Evolutionary conservation across 2,797 vertebrate genomes (phyloP).

Genomic region (Silurus lanzhouensis): DNA sequence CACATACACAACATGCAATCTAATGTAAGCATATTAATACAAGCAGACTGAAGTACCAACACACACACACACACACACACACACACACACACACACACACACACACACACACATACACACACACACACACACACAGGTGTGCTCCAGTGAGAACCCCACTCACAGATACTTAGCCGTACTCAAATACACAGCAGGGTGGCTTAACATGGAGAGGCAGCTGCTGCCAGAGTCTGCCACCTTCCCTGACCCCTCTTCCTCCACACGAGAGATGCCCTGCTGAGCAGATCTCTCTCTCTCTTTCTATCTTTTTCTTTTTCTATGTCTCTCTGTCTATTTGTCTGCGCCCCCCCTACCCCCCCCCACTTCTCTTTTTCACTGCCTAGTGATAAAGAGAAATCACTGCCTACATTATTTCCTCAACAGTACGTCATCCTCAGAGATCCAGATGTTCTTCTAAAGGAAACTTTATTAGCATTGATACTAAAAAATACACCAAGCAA

Average conservation of each 20-base stretch:
- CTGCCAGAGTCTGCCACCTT: slow-evolving; percentile 74
- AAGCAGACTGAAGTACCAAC: slow-evolving; percentile 9
- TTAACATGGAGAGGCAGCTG: slow-evolving; percentile 70
- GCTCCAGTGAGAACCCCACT: slow-evolving; percentile 53
- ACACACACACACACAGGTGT: not conserved
- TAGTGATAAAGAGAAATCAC: too few species aligned
- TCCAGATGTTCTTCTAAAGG: not conserved
- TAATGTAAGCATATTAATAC: not conserved
- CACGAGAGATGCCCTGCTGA: slow-evolving; percentile 25
- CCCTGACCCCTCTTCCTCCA: slow-evolving; percentile 41
- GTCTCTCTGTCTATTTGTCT: not conserved
- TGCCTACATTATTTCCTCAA: not conserved
- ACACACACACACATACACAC: slow-evolving; percentile 11
- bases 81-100: not conserved
- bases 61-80: not conserved
- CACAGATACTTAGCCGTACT: slow-evolving; percentile 50
- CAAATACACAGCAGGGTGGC: slow-evolving; percentile 36
- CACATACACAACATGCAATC: slow-evolving; percentile 8
- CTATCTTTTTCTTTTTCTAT: not conserved
- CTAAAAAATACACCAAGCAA: not conserved
- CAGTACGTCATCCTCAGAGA: not conserved
- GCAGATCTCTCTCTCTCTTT: not conserved
- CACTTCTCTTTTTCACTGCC: not conserved
- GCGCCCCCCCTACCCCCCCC: too few species aligned
- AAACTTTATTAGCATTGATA: not conserved